Conservation (phyloP, 2,888 invertebrate genomes). For the Acanthococcus lagerstroemiae region DNA sequence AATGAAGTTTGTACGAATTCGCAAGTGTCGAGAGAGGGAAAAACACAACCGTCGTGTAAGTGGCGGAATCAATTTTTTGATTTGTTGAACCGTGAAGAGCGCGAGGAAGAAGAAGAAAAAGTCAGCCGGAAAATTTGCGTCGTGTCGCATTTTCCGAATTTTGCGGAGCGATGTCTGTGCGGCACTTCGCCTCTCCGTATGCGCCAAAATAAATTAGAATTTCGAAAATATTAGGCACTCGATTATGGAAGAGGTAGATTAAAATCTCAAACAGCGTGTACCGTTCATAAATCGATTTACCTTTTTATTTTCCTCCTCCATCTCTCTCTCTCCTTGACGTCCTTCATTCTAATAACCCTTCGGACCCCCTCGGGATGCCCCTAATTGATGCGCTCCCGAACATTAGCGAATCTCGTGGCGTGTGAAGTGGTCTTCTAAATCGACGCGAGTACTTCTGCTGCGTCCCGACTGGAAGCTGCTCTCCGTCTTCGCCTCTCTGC, state of each 20-base stretch:
- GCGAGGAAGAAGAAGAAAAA: no score
- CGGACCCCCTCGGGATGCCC: neutral
- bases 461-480: neutral
- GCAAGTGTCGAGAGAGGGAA: no score
- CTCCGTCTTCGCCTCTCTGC: neutral
- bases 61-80: slow-evolving; percentile 2
- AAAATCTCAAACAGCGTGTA: no score
- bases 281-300: neutral
- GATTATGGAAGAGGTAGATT: neutral
- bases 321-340: neutral
- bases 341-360: neutral
- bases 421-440: neutral
- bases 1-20: no score
- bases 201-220: neutral
- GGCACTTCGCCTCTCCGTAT: neutral
- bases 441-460: neutral
- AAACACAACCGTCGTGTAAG: neutral
- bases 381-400: neutral
- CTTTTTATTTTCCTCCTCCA: neutral
- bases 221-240: neutral
- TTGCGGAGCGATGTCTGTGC: neutral
- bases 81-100: slow-evolving; percentile 10
- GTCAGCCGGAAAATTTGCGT: neutral
- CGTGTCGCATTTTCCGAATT: neutral
- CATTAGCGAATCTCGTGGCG: neutral